Evolutionary conservation across 2,888 invertebrate genomes (phyloP), one percentile per base, ranked within the genome.

Genomic region (Cephonodes hylas): DNA sequence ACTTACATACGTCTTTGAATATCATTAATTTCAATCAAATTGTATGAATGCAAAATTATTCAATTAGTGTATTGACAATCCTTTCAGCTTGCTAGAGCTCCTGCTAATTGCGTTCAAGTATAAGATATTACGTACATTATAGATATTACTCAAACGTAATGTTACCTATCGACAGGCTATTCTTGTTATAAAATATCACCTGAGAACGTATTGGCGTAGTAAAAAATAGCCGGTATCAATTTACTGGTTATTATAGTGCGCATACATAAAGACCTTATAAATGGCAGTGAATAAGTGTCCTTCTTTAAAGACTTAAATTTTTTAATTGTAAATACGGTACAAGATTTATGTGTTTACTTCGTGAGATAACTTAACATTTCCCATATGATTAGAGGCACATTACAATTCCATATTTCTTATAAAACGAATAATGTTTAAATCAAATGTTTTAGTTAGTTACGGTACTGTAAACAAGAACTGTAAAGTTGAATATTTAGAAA

Each of bases 181-280:
- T 53, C 53, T 53, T 27, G 53, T 53, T 31, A 53, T 53, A 31
- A 31, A 31, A 53, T 53, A 53, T 53, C 18, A 20, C 31, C 53
- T 31, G 53, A 53, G 53, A 31, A 53, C 18, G 74, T 74, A 77
- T 69, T 73, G 63, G 58, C 64, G 68, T 69, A 68, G 65, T 74
- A 79, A 79, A 82, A 81, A 81, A 76, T 74, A 72, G 71, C 68
- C 68, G 70, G 66, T 63, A 76, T 80, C 74, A 72, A 72, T 73
- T 75, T 76, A 74, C 73, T 69, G 72, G 74, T 75, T 76, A 76
- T 77, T 75, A 79, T 48, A 53, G 31, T 53, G 31, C 18, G 27
- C 67, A 66, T 64, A 66, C 68, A 65, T 69, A 38, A 38, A 38
- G 38, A n/a, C 38, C 8, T 38, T 38, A 38, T 38, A 71, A 31